Evolutionary conservation across 2,797 vertebrate genomes (phyloP).

Genomic region (Myripristis murdjan): DNA sequence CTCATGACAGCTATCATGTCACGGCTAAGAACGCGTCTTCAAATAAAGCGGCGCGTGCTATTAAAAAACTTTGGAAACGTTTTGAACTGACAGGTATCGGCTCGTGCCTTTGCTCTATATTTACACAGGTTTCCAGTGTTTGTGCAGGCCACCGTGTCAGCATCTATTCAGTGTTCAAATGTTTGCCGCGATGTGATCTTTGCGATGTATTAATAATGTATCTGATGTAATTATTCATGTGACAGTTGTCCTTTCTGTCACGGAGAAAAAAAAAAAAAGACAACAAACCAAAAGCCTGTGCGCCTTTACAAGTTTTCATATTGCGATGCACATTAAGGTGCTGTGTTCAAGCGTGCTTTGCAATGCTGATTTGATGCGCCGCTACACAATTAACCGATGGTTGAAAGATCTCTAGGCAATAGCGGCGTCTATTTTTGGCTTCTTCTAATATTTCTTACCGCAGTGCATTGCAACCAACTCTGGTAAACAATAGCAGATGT

Average conservation of each 20-base stretch:
- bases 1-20: too few relatives aligned
- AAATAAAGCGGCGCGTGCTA: too few relatives aligned
- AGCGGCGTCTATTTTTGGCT: constrained; percentile 66
- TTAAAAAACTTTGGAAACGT: not conserved
- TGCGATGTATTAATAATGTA: not conserved
- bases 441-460: constrained; percentile 32
- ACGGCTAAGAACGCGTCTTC: too few relatives aligned
- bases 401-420: constrained; percentile 59
- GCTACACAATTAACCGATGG: constrained; percentile 61
- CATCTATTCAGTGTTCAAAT: not conserved
- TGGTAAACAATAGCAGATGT: constrained; percentile 69
- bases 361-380: constrained; percentile 51
- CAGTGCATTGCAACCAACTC: not conserved
- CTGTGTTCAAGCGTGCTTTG: constrained; percentile 58
- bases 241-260: constrained; percentile 6
- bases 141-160: too few relatives aligned
- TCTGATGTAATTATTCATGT: not conserved
- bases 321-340: constrained; percentile 46
- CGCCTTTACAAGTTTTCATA: not conserved
- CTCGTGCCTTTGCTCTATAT: not conserved
- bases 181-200: not conserved
- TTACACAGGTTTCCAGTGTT: not conserved
- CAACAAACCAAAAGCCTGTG: not conserved
- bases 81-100: not conserved
- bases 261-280: not conserved